These are phyloP conservation scores for Platyscapa corneri DNA, from an alignment of 1,140 invertebrate species.

Conservation along the genomic window DNA sequence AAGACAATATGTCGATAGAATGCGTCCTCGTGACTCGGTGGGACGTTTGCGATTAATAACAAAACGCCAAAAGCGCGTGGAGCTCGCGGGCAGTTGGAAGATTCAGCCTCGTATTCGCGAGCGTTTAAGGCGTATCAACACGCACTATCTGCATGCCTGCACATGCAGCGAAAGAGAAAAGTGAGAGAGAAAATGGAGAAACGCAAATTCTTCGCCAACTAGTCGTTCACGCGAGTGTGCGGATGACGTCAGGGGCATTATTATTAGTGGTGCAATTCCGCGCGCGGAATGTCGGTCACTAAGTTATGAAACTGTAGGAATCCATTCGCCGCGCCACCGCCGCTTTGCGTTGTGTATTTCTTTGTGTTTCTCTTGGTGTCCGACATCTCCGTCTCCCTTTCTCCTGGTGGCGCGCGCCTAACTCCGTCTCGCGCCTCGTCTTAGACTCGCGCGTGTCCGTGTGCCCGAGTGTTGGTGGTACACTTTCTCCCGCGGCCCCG, in stretches of 20 bases:
- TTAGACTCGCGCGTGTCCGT: background rate
- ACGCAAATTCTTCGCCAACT: slow-evolving; percentile 22
- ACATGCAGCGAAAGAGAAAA: background rate
- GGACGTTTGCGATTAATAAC: too few species aligned
- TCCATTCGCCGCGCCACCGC: slow-evolving; percentile 55
- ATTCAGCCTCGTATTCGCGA: too few species aligned
- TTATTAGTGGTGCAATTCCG: slow-evolving; percentile 67
- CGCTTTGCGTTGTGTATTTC: background rate
- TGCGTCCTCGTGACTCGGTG: too few species aligned
- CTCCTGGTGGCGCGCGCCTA: background rate
- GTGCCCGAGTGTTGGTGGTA: background rate
- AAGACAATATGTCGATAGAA: too few species aligned
- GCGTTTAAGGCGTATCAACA: too few species aligned
- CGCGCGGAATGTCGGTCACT: slow-evolving; percentile 66
- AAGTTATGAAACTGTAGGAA: slow-evolving; percentile 69
- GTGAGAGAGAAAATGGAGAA: background rate
- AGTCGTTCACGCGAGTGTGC: background rate
- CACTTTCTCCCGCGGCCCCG: background rate
- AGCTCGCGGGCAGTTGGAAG: too few species aligned
- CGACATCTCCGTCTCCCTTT: background rate
- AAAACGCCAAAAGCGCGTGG: too few species aligned
- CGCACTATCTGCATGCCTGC: background rate
- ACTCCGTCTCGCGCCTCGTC: background rate
- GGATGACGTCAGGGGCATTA: slow-evolving; percentile 65
- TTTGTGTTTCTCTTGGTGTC: background rate